Percentiles rank a stretch among this genome's conserved stretches.
Evolutionary conservation across 2,797 vertebrate species (phyloP).

Genomic region (Acanthiza pusilla): DNA sequence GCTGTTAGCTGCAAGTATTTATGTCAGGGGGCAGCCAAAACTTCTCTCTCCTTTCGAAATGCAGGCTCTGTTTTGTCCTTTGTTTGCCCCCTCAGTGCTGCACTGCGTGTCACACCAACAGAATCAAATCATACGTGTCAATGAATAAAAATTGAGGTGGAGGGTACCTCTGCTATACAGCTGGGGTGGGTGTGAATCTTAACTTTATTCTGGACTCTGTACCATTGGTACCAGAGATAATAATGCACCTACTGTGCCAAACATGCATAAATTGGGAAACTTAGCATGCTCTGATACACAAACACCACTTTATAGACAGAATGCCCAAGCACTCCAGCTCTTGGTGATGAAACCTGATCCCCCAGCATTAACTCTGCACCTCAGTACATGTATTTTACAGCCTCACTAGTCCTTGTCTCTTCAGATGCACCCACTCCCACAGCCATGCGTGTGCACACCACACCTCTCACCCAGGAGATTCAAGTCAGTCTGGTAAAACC

Average conservation of each 20-base stretch:
- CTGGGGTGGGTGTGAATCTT: neutral
- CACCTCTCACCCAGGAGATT: neutral
- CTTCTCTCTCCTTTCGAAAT: neutral
- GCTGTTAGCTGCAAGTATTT: conserved; percentile 11
- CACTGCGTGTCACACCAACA: neutral
- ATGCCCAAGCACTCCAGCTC: neutral
- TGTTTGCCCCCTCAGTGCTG: neutral
- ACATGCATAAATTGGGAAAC: neutral
- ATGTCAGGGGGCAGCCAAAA: conserved; percentile 17
- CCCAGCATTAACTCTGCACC: neutral
- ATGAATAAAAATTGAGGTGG: neutral
- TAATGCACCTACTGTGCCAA: neutral
- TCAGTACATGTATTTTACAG: neutral
- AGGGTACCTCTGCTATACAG: neutral
- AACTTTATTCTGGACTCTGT: neutral
- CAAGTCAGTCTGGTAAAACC: neutral
- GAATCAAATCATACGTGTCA: neutral
- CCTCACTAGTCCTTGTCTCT: neutral
- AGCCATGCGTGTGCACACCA: neutral
- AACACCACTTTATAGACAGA: neutral
- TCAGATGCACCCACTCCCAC: neutral
- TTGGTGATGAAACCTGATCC: neutral
- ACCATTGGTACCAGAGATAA: neutral
- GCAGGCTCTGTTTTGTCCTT: neutral
- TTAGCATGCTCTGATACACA: neutral